Conservation (phyloP, 2,113 vertebrate genomes). For the Cephalopterus ornatus region DNA sequence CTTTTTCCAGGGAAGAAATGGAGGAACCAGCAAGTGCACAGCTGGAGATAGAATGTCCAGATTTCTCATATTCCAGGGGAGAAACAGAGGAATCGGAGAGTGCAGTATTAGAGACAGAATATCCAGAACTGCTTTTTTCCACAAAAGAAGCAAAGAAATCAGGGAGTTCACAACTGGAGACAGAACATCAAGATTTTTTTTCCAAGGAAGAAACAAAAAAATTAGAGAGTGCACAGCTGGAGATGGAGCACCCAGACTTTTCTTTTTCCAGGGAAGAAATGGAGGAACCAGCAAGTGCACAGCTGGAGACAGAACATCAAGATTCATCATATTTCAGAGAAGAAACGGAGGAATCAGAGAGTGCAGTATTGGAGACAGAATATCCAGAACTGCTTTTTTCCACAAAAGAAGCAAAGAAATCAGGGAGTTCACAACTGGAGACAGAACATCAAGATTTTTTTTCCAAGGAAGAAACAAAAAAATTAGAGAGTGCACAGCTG, state of each 20-base stretch:
- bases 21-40: neutral
- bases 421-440: neutral
- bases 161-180: neutral
- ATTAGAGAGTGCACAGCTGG: rapidly evolving
- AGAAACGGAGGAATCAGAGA: neutral
- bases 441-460: neutral
- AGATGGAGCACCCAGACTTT: neutral
- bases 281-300: neutral
- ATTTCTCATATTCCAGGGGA: neutral
- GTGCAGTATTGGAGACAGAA: neutral
- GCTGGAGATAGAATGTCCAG: neutral
- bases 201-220: neutral
- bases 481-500: rapidly evolving
- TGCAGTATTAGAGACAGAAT: neutral
- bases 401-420: neutral
- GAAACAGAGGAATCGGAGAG: neutral
- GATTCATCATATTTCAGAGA: neutral
- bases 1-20: neutral
- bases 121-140: neutral
- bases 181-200: neutral
- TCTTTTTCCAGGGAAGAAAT: neutral
- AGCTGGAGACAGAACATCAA: neutral
- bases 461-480: neutral
- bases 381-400: neutral
- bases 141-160: neutral